Percentiles rank a stretch among this genome's conserved stretches.
phyloP scores from a whole-genome alignment of 2,797 vertebrate species.

The Hippoglossus hippoglossus region DNA sequence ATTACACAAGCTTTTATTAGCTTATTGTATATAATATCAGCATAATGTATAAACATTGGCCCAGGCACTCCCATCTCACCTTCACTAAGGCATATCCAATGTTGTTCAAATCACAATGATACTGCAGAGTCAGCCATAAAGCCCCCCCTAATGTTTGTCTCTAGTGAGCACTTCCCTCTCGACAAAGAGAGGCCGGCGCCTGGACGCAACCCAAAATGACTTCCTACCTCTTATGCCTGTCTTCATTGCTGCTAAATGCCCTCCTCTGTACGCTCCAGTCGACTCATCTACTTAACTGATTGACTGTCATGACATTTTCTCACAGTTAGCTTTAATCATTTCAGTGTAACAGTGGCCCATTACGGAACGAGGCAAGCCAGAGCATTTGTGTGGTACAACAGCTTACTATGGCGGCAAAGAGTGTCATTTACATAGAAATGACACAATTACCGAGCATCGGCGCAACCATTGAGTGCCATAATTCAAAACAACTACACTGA shows the following conservation, averaged over 20 bases:
- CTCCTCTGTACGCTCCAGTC: conserved; percentile 23
- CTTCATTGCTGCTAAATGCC: conserved; percentile 46
- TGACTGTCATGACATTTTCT: conserved; percentile 68
- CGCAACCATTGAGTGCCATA: conserved; percentile 64
- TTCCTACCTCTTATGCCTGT: conserved; percentile 41
- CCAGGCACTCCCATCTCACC: conserved; percentile 42
- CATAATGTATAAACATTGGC: conserved; percentile 22
- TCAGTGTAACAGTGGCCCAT: conserved; percentile 50
- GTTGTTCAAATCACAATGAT: conserved; percentile 62
- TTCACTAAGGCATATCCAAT: conserved; percentile 61
- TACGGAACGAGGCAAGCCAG: conserved; percentile 43
- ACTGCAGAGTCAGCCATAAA: conserved; percentile 65
- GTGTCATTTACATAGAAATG: conserved; percentile 84
- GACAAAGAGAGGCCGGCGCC: conserved; percentile 46
- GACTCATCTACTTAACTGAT: conserved; percentile 61
- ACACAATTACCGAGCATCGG: conserved; percentile 72
- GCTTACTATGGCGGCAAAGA: conserved; percentile 59
- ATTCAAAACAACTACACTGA: conserved; percentile 71
- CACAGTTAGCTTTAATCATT: conserved; percentile 68
- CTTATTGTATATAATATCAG: conserved; percentile 20
- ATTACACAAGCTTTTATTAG: conserved; percentile 43
- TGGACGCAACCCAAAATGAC: conserved; percentile 69
- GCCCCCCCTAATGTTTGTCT: conserved; percentile 59
- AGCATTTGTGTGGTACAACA: conserved; percentile 61
- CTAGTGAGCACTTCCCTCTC: conserved; percentile 42